Conservation (phyloP, 2,888 invertebrate species). For the Dolomedes plantarius region DNA sequence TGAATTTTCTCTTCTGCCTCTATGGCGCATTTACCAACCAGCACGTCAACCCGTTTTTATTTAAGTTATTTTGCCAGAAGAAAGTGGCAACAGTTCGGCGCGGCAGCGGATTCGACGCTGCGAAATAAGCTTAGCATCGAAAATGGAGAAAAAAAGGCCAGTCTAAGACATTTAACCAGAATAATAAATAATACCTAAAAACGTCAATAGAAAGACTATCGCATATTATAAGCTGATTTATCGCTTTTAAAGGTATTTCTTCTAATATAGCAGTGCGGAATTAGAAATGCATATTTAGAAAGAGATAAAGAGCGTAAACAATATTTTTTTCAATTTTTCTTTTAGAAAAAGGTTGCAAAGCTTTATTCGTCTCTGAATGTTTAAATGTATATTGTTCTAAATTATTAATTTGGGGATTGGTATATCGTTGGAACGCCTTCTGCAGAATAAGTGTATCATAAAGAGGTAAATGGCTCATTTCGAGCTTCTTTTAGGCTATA, state of each 20-base stretch:
- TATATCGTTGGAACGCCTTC: not conserved
- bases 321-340: not conserved
- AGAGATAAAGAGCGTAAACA: not conserved
- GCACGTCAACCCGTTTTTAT: constrained; percentile 65
- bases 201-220: constrained; percentile 21
- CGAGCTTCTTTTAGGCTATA: too few relatives aligned
- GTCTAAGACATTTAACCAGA: constrained; percentile 44
- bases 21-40: constrained; percentile 33
- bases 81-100: constrained; percentile 61
- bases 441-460: too few relatives aligned
- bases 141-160: constrained; percentile 17
- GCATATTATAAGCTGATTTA: constrained; percentile 40
- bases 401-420: not conserved
- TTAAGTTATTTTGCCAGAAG: constrained; percentile 58
- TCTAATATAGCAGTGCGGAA: not conserved
- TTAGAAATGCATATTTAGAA: not conserved
- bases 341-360: not conserved
- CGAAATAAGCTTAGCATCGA: constrained; percentile 47
- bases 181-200: constrained; percentile 43
- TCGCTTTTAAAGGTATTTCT: constrained; percentile 7
- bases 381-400: not conserved
- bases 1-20: constrained; percentile 57
- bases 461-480: too few relatives aligned
- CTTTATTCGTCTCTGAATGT: not conserved
- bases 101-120: constrained; percentile 34